A percentile compares a stretch with the other conserved stretches of the same genome.
phyloP scores from a whole-genome alignment of 2,888 invertebrate species.

The Dichetophora obliterata region DNA sequence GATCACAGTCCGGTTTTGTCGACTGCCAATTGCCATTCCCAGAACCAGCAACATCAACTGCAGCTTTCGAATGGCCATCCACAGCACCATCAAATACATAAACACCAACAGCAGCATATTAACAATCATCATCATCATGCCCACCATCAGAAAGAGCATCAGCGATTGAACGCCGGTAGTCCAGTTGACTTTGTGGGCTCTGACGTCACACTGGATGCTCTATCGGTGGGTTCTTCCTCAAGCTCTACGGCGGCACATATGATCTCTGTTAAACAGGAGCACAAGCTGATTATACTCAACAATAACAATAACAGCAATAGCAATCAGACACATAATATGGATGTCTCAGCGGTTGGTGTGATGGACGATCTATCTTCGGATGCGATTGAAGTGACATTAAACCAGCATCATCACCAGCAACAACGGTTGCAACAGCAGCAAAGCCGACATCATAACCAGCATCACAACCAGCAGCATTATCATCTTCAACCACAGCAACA shows the following conservation, averaged over 20 bases:
- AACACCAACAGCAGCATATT: conserved; percentile 44
- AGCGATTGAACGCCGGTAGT: conserved; percentile 51
- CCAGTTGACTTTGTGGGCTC: conserved; percentile 60
- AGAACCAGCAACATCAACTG: conserved; percentile 50
- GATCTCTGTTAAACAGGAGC: conserved; percentile 61
- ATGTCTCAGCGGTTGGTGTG: conserved; percentile 41
- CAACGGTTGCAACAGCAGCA: conserved; percentile 51
- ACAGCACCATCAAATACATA: conserved; percentile 51
- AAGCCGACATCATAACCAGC: conserved; percentile 45
- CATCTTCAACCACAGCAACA: conserved; percentile 40
- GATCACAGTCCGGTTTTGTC: conserved; percentile 52
- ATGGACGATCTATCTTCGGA: conserved; percentile 60
- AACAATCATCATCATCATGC: conserved; percentile 50
- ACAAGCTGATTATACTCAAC: conserved; percentile 59
- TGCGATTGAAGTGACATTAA: conserved; percentile 60
- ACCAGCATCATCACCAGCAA: conserved; percentile 60
- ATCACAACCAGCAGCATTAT: conserved; percentile 35
- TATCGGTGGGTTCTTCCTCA: conserved; percentile 55
- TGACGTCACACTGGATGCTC: conserved; percentile 59
- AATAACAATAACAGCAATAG: conserved; percentile 39
- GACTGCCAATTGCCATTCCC: conserved; percentile 29
- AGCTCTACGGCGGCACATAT: conserved; percentile 51
- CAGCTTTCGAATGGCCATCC: conserved; percentile 38
- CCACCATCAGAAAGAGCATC: conserved; percentile 51
- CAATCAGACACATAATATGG: conserved; percentile 7